Evolutionary conservation across 2,113 vertebrate genomes (phyloP).

Genomic region (Phoxinus phoxinus): DNA sequence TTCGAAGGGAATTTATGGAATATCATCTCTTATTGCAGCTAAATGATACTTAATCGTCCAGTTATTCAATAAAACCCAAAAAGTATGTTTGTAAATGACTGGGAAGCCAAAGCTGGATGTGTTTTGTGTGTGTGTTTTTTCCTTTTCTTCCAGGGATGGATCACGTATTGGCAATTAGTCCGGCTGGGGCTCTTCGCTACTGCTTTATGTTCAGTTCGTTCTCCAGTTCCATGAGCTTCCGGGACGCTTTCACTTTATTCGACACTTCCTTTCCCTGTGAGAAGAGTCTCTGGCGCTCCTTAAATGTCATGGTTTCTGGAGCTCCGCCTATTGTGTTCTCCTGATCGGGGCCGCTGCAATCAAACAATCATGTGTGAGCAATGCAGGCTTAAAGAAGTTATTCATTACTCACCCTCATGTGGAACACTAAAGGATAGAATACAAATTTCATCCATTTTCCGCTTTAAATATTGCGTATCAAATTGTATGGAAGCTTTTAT

Average conservation of each 20-base stretch:
- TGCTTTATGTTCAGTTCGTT: constrained; percentile 96
- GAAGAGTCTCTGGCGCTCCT: constrained; percentile 96
- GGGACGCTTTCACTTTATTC: constrained; percentile 96
- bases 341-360: constrained; percentile 81
- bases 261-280: constrained; percentile 98
- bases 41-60: constrained; percentile 78
- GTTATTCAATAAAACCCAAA: constrained; percentile 69
- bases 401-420: background rate
- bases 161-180: constrained; percentile 55
- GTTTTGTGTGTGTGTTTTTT: constrained; percentile 43
- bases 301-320: constrained; percentile 94
- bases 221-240: constrained; percentile 96
- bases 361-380: background rate
- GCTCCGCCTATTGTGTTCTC: constrained; percentile 79
- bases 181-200: constrained; percentile 67
- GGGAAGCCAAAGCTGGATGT: constrained; percentile 31
- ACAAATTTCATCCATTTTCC: background rate
- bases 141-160: constrained; percentile 38
- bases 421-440: background rate
- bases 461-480: background rate
- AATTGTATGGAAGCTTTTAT: background rate
- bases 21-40: constrained; percentile 75
- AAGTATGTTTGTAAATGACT: constrained; percentile 65
- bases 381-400: background rate
- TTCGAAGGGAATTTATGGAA: constrained; percentile 71